Conservation (phyloP, 2,113 vertebrate genomes). For the Lipophrys pholis region DNA sequence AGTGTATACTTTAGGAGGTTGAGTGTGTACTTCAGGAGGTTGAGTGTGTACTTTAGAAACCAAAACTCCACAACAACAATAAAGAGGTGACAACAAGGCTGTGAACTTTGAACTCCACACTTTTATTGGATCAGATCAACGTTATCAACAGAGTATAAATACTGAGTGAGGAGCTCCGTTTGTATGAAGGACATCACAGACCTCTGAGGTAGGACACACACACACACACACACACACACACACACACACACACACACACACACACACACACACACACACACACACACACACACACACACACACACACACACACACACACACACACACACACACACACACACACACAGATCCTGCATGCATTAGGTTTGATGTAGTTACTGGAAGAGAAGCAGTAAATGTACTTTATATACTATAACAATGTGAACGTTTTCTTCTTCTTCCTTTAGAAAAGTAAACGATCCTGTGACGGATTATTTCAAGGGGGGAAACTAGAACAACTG, state of each 20-base stretch:
- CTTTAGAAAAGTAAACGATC: neutral
- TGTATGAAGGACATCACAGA: constrained; percentile 23
- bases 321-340: too few species aligned
- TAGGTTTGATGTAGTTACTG: too few species aligned
- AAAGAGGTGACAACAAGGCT: constrained; percentile 75
- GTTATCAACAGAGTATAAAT: constrained; percentile 68
- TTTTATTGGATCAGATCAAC: constrained; percentile 56
- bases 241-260: too few species aligned
- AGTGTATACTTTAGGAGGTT: too few species aligned
- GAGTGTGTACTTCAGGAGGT: too few species aligned
- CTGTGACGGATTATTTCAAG: too few species aligned
- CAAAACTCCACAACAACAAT: constrained; percentile 56
- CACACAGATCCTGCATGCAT: too few species aligned
- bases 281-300: too few species aligned
- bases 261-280: too few species aligned
- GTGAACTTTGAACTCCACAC: constrained; percentile 71
- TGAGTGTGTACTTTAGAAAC: constrained; percentile 62
- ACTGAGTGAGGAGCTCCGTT: neutral
- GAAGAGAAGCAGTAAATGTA: neutral
- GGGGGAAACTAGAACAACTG: too few species aligned
- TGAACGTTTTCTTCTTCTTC: too few species aligned
- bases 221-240: too few species aligned
- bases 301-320: neutral
- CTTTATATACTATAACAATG: neutral
- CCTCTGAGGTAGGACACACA: constrained; percentile 45